Base-by-base conservation (phyloP, 1,140 invertebrate species). In the Triops cancriformis region DNA sequence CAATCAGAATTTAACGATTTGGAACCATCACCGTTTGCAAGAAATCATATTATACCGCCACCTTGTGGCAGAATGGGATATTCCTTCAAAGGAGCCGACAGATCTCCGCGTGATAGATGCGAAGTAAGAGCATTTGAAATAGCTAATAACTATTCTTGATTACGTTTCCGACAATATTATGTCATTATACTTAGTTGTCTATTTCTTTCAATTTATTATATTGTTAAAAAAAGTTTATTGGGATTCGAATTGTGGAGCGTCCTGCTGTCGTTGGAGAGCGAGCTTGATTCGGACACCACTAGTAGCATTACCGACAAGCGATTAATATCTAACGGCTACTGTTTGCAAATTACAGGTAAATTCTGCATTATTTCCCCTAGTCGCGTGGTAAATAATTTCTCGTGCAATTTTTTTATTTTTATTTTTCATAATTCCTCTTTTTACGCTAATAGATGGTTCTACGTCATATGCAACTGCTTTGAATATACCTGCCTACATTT, bases 221-320 rank as follows among this genome's bases (percentile, higher is more conserved):
- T n/a, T n/a, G n/a, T n/a, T n/a, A n/a, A n/a, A n/a, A n/a, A 5
- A n/a, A 64, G 51, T 14, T 23, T 64, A 23, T 18, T 64, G 51
- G 51, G 51, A 4, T 5, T 6, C 23, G n/a, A 64, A 23, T 14
- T 64, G 6, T 76, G 75, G 75, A 51, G 42, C 26, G 28, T 27
- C 9, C 9, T 76, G 9, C 26, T 76, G 42, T 26, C 42, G 37
- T 42, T 76, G 12, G 42, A 10, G 26, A 76, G 26, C 75, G 41
- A 76, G 41, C 42, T 42, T 42, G 75, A 64, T 45, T 51, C 23
- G 10, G 75, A 43, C 14, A 76, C 75, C 43, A 76, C 75, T 23
- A 43, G 75, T 43, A 51, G 14, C 2, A 51, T 76, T 28, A 76
- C 75, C 27, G 75, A 76, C 64, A 18, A 26, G 28, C 75, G 75